A percentile compares a stretch with the other conserved stretches of the same genome.
These are phyloP conservation scores for Schizopygopsis malacanthus DNA, from an alignment of 2,797 vertebrate genomes.

Conservation along the genomic window DNA sequence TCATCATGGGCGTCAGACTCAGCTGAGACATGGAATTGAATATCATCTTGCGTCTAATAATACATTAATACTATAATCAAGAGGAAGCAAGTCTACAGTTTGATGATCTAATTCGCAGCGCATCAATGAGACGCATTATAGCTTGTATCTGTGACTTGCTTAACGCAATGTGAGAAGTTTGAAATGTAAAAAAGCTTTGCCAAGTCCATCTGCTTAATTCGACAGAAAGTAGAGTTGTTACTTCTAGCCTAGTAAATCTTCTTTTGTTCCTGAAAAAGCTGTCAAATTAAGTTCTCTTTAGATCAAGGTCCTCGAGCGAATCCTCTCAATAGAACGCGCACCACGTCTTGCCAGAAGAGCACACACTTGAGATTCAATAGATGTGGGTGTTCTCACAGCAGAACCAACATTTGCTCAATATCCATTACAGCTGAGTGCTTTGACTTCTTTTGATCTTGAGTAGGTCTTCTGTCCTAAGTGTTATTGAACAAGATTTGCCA, in stretches of 20 bases:
- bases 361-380: slow-evolving; percentile 57
- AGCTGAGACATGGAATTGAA: neutral
- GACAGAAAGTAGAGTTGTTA: slow-evolving; percentile 1
- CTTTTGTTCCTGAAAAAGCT: slow-evolving; percentile 21
- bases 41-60: slow-evolving; percentile 28
- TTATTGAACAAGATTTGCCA: slow-evolving; percentile 55
- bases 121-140: slow-evolving; percentile 12
- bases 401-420: slow-evolving; percentile 59
- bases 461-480: slow-evolving; percentile 53
- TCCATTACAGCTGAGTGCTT: slow-evolving; percentile 60
- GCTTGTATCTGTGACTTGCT: slow-evolving; percentile 19
- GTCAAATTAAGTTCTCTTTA: slow-evolving; percentile 39
- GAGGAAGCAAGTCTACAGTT: slow-evolving; percentile 23
- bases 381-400: slow-evolving; percentile 59
- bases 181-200: neutral
- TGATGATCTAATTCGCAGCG: slow-evolving; percentile 39
- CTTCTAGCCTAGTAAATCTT: slow-evolving; percentile 1
- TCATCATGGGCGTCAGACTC: neutral
- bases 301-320: slow-evolving; percentile 53
- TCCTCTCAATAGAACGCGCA: slow-evolving; percentile 48
- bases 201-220: neutral
- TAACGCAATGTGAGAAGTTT: slow-evolving; percentile 23
- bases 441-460: slow-evolving; percentile 60
- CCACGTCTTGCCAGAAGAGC: slow-evolving; percentile 46
- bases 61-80: slow-evolving; percentile 28